These are phyloP conservation scores for Cerastis rubricosa DNA, from an alignment of 2,888 invertebrate genomes.

Conservation along the genomic window DNA sequence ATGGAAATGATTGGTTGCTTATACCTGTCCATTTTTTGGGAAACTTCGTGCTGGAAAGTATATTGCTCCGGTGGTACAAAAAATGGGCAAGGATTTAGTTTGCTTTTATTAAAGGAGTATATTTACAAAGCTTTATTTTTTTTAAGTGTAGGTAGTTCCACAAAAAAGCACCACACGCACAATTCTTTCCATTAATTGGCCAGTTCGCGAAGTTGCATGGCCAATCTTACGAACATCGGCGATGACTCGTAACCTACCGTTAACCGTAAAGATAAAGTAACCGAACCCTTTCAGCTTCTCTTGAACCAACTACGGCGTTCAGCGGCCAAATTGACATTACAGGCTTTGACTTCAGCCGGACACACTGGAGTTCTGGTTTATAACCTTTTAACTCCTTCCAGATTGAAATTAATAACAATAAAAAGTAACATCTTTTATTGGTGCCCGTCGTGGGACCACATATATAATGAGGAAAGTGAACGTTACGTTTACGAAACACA, in stretches of 20 bases:
- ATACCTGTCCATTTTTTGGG: neutral
- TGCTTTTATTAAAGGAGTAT: neutral
- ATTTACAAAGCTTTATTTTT: neutral
- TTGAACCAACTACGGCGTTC: neutral
- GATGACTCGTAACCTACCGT: no score
- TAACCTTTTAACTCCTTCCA: neutral
- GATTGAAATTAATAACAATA: neutral
- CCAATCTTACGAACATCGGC: neutral
- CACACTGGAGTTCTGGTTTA: neutral
- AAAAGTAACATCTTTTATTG: neutral
- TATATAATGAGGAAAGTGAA: neutral
- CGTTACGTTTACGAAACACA: neutral
- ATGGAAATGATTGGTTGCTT: slow-evolving; percentile 16
- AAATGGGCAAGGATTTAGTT: neutral
- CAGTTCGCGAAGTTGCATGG: neutral
- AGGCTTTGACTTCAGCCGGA: neutral
- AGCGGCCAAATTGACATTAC: neutral
- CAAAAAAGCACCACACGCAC: neutral
- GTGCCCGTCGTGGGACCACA: slow-evolving; percentile 8
- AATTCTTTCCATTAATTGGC: neutral
- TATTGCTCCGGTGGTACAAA: neutral
- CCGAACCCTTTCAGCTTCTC: neutral
- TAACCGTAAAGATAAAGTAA: no score
- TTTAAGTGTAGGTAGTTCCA: neutral
- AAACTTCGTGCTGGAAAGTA: slow-evolving; percentile 8